A percentile compares a stretch with the other conserved stretches of the same genome.
phyloP scores from a whole-genome alignment of 2,113 vertebrate genomes.

The Saguinus midas region DNA sequence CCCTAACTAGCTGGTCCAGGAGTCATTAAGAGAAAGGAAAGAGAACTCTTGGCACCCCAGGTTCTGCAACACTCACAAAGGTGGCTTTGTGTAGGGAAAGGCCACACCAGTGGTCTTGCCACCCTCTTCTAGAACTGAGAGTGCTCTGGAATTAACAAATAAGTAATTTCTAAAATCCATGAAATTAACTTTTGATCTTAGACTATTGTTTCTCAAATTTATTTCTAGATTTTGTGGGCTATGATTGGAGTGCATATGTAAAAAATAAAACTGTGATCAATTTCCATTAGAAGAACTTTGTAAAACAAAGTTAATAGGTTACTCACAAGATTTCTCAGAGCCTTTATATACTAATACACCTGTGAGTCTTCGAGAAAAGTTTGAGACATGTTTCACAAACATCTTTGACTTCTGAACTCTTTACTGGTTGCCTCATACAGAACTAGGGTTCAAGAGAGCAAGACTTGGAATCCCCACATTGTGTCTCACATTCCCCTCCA shows the following conservation, averaged over 20 bases:
- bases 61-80: neutral
- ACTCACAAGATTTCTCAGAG: neutral
- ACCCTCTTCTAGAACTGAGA: neutral
- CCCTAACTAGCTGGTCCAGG: neutral
- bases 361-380: neutral
- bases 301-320: neutral
- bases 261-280: neutral
- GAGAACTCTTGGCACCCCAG: neutral
- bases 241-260: neutral
- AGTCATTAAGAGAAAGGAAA: neutral
- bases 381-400: neutral
- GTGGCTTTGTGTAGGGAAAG: neutral
- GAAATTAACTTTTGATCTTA: neutral
- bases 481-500: neutral
- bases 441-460: neutral
- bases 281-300: neutral
- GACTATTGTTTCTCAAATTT: neutral
- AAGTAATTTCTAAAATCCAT: neutral
- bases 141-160: neutral
- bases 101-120: neutral
- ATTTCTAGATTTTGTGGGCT: neutral
- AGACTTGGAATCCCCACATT: neutral
- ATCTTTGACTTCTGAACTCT: neutral
- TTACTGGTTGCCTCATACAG: neutral
- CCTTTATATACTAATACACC: neutral